phyloP scores from a whole-genome alignment of 1,140 invertebrate species.

The Apis mellifera region Amel_HAv3.1 CM009935.2:4081001-4081500 shows the following conservation, averaged over 20 bases:
- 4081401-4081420: not conserved
- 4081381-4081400: conserved; percentile 6
- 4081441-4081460: not conserved
- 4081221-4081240: conserved; percentile 68
- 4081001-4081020: not conserved
- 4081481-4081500: not conserved
- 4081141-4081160: conserved; percentile 57
- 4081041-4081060: conserved; percentile 40
- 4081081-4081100: conserved; percentile 50
- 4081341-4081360: not conserved
- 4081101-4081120: not conserved
- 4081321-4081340: conserved; percentile 25
- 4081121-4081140: not conserved
- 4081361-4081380: conserved; percentile 17
- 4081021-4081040: conserved; percentile 29
- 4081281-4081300: conserved; percentile 43
- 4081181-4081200: conserved; percentile 71
- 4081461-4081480: conserved; percentile 5
- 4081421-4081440: conserved; percentile 25
- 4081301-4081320: conserved; percentile 43
- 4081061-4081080: conserved; percentile 58
- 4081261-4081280: conserved; percentile 75
- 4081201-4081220: conserved; percentile 59
- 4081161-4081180: conserved; percentile 72
- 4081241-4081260: conserved; percentile 73